Evolutionary conservation across 1,140 invertebrate species (phyloP).

Genomic region (Holcopasites calliopsidis): DNA sequence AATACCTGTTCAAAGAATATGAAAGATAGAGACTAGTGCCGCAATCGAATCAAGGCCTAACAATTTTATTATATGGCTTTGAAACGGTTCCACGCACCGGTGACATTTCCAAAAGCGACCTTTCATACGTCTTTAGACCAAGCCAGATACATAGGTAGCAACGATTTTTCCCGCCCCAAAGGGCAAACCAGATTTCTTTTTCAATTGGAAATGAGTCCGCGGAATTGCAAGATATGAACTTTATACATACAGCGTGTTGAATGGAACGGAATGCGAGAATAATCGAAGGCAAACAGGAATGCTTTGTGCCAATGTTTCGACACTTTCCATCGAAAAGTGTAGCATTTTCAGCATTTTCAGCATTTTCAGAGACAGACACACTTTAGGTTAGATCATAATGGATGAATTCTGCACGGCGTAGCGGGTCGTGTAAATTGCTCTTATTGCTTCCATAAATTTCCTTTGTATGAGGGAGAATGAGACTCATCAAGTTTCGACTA

Average conservation of each 20-base stretch:
- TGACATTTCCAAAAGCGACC: slow-evolving; percentile 17
- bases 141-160: not conserved
- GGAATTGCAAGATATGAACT: not conserved
- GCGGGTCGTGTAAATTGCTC: slow-evolving; percentile 41
- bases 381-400: slow-evolving; percentile 21
- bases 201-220: not conserved
- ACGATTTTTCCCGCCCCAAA: not conserved
- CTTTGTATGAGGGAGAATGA: slow-evolving; percentile 44
- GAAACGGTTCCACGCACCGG: not conserved
- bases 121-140: slow-evolving; percentile 30
- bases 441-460: slow-evolving; percentile 49
- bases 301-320: not conserved
- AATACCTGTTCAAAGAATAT: not conserved
- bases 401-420: slow-evolving; percentile 35
- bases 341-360: too few relatives aligned
- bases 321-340: too few relatives aligned
- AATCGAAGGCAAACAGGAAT: not conserved
- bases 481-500: slow-evolving; percentile 44
- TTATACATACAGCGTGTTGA: not conserved
- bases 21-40: not conserved
- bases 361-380: not conserved
- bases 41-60: not conserved
- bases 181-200: not conserved
- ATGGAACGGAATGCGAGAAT: not conserved
- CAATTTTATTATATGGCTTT: not conserved